Base-by-base conservation (phyloP, 2,888 invertebrate genomes). In the Drosophila imparisetae region DNA sequence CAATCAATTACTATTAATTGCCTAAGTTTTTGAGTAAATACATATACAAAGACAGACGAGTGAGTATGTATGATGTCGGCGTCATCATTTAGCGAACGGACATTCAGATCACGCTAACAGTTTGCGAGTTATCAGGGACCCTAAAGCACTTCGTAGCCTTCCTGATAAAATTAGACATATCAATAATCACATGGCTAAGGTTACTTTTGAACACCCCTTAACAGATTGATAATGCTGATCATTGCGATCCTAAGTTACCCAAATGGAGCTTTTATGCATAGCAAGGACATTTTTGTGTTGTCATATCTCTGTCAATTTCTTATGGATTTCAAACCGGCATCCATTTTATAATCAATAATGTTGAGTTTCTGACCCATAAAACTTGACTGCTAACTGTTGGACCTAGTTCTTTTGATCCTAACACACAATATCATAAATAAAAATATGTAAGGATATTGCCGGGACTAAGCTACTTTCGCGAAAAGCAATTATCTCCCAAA, bases 171-270 rank as follows among this genome's bases (percentile, higher is more conserved):
- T 24, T 8, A 2, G 8, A 45, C 15, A 2, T 15, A 15, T 4
- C 1, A 24, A 13, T 1, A 24, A 24, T 7, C 13, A 1, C 1
- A 4, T 4, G 13, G 1, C 3, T 4, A 15, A 5, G 1, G 11
- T 4, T 4, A 2, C 0, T 21, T 11, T 21, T 11, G 21, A 42
- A 42, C 5, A 21, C 42, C 0, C 21, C 42, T 5, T 5, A 21
- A 11, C 42, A 32, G 1, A 21, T 21, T 11, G 11, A 42, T 42
- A 2, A 5, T 1, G 40, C 21, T 10, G 11, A 40, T 21, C 21
- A 11, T 11, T 21, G 21, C 5, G 2, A 21, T 42, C 42, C 42
- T 21, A 11, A 42, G 21, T 11, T 21, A 21, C 21, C 11, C 2
- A 21, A 21, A 42, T 21, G 2, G 1, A n/a, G 21, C 11, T 11